Conservation (phyloP, 2,888 invertebrate species). For the Atrina japonica region DNA sequence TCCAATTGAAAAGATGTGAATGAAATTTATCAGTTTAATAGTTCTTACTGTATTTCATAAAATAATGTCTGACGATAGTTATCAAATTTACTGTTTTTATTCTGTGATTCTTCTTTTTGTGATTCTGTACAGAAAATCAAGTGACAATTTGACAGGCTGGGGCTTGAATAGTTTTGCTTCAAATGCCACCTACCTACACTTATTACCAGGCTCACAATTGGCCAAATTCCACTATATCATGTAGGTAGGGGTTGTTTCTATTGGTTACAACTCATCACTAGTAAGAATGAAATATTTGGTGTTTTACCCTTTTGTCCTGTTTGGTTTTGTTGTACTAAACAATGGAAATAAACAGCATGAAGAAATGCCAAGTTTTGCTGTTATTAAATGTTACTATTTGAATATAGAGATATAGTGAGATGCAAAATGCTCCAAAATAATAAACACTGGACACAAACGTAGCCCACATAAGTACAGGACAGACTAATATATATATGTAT, state of each 20-base stretch:
- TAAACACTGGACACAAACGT: not conserved
- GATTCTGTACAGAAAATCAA: too few species aligned
- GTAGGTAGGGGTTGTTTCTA: conserved; percentile 2
- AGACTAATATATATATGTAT: too few species aligned
- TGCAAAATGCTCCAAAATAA: not conserved
- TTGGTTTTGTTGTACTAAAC: conserved; percentile 16
- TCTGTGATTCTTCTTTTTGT: too few species aligned
- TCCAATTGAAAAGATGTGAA: too few species aligned
- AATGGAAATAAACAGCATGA: conserved; percentile 67
- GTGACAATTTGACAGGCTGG: conserved; percentile 17
- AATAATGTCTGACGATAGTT: too few species aligned
- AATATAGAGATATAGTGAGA: too few species aligned
- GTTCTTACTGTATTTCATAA: too few species aligned
- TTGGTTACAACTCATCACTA: conserved; percentile 35
- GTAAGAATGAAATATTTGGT: conserved; percentile 41
- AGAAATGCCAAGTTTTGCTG: conserved; percentile 71
- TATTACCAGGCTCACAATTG: conserved; percentile 14
- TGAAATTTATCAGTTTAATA: too few species aligned
- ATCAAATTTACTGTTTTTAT: too few species aligned
- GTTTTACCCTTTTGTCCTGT: conserved; percentile 41
- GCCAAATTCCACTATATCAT: conserved; percentile 32
- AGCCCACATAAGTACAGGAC: too few species aligned
- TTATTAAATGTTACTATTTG: too few species aligned
- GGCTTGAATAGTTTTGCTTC: conserved; percentile 12
- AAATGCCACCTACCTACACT: conserved; percentile 40